Conservation (phyloP, 2,888 invertebrate species). For the Gari tellinella region DNA sequence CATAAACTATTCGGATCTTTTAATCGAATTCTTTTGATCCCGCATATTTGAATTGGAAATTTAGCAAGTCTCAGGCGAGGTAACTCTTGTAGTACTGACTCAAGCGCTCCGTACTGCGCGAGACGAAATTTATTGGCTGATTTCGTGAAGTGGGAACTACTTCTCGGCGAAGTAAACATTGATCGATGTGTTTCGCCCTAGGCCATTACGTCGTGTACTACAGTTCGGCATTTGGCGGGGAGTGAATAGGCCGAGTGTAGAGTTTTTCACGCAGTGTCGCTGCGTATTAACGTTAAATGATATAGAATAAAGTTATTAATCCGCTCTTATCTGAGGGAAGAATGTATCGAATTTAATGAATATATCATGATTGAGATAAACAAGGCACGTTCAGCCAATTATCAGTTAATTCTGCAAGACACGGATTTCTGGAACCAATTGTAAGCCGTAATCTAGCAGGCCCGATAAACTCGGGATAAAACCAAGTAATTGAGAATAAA, state of each 20-base stretch:
- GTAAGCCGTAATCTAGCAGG: constrained; percentile 8
- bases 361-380: constrained; percentile 35
- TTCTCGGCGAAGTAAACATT: constrained; percentile 35
- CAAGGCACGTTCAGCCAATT: constrained; percentile 46
- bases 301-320: constrained; percentile 1
- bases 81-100: constrained; percentile 16
- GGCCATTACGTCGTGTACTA: constrained; percentile 1
- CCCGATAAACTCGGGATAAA: constrained; percentile 37
- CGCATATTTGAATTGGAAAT: too few species aligned
- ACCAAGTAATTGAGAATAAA: constrained; percentile 70
- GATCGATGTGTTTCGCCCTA: constrained; percentile 28
- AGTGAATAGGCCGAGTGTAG: too few species aligned
- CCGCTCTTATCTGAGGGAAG: not conserved
- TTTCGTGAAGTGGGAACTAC: constrained; percentile 38
- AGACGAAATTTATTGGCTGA: constrained; percentile 50
- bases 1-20: too few species aligned
- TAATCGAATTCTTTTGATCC: too few species aligned
- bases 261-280: too few species aligned
- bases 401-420: constrained; percentile 35
- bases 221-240: constrained; percentile 31
- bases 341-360: constrained; percentile 41
- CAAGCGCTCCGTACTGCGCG: constrained; percentile 3
- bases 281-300: too few species aligned
- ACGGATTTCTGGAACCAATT: constrained; percentile 38
- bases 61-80: constrained; percentile 27